Evolutionary conservation across 2,113 vertebrate genomes (phyloP).

Genomic region (Xiphophorus maculatus): DNA sequence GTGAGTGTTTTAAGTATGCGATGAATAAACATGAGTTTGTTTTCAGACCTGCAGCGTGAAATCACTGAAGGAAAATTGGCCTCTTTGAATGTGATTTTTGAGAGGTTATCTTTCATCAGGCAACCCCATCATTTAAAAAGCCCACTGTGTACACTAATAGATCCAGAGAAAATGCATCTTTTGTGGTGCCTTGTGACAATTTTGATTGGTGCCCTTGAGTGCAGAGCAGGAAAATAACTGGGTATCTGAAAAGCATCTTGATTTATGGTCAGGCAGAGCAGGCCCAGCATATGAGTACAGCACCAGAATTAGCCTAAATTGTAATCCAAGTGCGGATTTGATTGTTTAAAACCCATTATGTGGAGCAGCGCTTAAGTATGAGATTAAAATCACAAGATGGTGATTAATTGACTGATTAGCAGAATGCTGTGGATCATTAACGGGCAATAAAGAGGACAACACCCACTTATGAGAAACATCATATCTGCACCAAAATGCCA

Average conservation of each 20-base stretch:
- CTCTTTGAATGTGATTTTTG: slow-evolving; percentile 27
- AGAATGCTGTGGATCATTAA: slow-evolving; percentile 71
- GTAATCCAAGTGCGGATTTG: slow-evolving; percentile 63
- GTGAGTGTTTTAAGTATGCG: slow-evolving; percentile 35
- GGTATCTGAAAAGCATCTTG: slow-evolving; percentile 14
- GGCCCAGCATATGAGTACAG: slow-evolving; percentile 17
- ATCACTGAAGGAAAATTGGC: slow-evolving; percentile 37
- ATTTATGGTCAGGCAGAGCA: slow-evolving; percentile 20
- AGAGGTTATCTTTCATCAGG: slow-evolving; percentile 32
- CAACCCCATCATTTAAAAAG: slow-evolving; percentile 1
- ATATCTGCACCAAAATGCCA: slow-evolving; percentile 63
- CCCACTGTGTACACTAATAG: background rate
- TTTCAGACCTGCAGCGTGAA: slow-evolving; percentile 22
- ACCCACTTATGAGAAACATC: slow-evolving; percentile 54
- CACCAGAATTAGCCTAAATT: slow-evolving; percentile 35
- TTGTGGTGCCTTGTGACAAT: background rate
- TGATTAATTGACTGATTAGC: slow-evolving; percentile 81
- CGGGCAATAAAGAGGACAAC: slow-evolving; percentile 61
- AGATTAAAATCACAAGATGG: slow-evolving; percentile 75
- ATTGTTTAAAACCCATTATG: slow-evolving; percentile 74
- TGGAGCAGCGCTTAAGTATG: slow-evolving; percentile 68
- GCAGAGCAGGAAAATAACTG: slow-evolving; percentile 8
- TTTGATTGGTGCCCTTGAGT: background rate
- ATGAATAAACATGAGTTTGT: slow-evolving; percentile 67
- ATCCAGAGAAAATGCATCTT: slow-evolving; percentile 1